Evolutionary conservation across 2,797 vertebrate genomes (phyloP), one percentile per base, ranked within the genome.

Genomic region (Xiphorhynchus erythropygius): DNA sequence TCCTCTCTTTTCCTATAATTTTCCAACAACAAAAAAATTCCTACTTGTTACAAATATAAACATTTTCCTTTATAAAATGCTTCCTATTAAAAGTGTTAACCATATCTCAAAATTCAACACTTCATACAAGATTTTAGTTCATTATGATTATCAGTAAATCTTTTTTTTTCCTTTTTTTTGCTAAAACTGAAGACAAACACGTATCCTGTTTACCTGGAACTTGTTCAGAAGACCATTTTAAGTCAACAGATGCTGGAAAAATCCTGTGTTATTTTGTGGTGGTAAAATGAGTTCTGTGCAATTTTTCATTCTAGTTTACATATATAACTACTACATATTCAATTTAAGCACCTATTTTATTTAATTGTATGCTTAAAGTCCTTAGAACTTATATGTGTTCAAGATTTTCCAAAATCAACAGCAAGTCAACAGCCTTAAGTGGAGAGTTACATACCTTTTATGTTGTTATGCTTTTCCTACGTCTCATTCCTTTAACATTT

Each of bases 391-490:
- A 30, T 1, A 9, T 14, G 11, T 71, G 35, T 78, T 91, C 79
- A 95, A 90, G 62, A 35, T 49, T 93, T 88, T 94, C 92, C 95
- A 91, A 90, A 96, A 89, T 69, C 90, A 94, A 78, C 84, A 89
- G 59, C 64, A 64, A 77, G 60, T 80, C 82, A 83, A 71, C 53
- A 57, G 39, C 32, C 47, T 86, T 80, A 85, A 95, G 62, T 62
- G 79, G 79, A 85, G 91, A 88, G 82, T 71, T 94, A 78, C 76
- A 55, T 90, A 89, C 50, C 49, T 91, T 57, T 93, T 74, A 47
- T 0, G 30, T 84, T 93, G 87, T 89, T 93, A 42, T 17, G 37
- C 44, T 87, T 91, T 93, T 91, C 88, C 63, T 88, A 12, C 37
- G 53, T 82, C 63, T 94, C 88, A 82, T 90, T 96, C 88, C 80